Evolutionary conservation across 2,888 invertebrate species (phyloP), one percentile per base, ranked within the genome.

Genomic region (Acanthoscelides obtectus): DNA sequence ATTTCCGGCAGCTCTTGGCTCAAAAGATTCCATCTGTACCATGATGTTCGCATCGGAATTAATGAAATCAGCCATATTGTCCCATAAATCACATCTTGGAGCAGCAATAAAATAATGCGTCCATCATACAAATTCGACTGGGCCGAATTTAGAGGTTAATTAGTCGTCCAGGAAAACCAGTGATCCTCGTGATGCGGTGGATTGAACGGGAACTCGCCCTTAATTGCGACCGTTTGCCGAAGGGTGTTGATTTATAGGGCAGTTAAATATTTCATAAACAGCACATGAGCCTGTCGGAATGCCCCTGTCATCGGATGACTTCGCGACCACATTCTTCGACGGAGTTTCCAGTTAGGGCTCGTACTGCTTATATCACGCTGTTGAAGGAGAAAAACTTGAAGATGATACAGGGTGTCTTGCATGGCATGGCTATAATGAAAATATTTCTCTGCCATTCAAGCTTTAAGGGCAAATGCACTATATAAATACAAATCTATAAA

Each of bases 201-300:
- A 66, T 20, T 20, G 66, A 66, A 20, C 22, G 20, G 66, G 66
- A 66, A 20, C 17, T 66, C 66, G 66, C 22, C 82, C 84, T 84
- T 85, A 85, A 85, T 85, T 85, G 84, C 85, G 83, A 80, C 80
- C 82, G 82, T 83, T 84, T 83, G 81, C 81, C 80, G 81, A 83
- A 81, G 86, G 86, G 86, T 86, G 86, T 85, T 87, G 87, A 87
- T 87, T 87, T 87, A 87, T 87, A 83, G 86, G 83, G 84, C 83
- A 86, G 86, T 87, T 87, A 87, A 84, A 86, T 85, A 84, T 86
- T 86, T 86, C 87, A 86, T 87, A 87, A 87, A 87, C 86, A 86
- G 86, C 86, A 86, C 85, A 84, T 84, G 85, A 84, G 83, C 80
- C 82, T 81, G 79, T 78, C 78, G 83, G 85, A 85, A 85, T 84